These are phyloP conservation scores for Drosophila tanythrix DNA, from an alignment of 2,888 invertebrate species.

Conservation along the genomic window DNA sequence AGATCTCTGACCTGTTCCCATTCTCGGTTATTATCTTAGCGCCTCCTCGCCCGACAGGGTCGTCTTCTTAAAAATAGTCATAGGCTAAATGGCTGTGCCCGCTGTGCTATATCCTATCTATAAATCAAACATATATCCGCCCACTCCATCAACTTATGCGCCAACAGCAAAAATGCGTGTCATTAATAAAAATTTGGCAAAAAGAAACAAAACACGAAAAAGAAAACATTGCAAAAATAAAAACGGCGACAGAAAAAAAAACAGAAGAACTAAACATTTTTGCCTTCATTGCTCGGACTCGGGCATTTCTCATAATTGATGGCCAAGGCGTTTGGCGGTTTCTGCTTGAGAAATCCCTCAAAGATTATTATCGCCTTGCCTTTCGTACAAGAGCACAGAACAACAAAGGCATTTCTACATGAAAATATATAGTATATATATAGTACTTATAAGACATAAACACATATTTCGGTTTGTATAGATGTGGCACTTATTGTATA, in stretches of 20 bases:
- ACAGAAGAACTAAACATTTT: slow-evolving; percentile 44
- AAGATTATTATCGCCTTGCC: slow-evolving; percentile 60
- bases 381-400: slow-evolving; percentile 46
- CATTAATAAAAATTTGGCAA: slow-evolving; percentile 62
- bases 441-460: slow-evolving; percentile 17
- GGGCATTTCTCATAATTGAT: slow-evolving; percentile 68
- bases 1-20: slow-evolving; percentile 38
- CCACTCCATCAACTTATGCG: slow-evolving; percentile 60
- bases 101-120: slow-evolving; percentile 26
- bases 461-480: slow-evolving; percentile 2
- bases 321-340: slow-evolving; percentile 70
- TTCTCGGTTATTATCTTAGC: slow-evolving; percentile 26
- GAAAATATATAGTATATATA: slow-evolving; percentile 20
- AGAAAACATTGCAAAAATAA: slow-evolving; percentile 17
- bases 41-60: slow-evolving; percentile 5
- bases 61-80: slow-evolving; percentile 38
- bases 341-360: slow-evolving; percentile 62
- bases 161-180: slow-evolving; percentile 58
- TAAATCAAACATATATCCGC: slow-evolving; percentile 31
- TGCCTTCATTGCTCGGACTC: slow-evolving; percentile 35
- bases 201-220: slow-evolving; percentile 10
- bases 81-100: slow-evolving; percentile 22
- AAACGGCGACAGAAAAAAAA: slow-evolving; percentile 19
- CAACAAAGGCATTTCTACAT: slow-evolving; percentile 57
- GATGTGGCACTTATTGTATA: slow-evolving; percentile 17